A percentile compares a stretch with the other conserved stretches of the same genome.
Evolutionary conservation across 2,113 vertebrate genomes (phyloP).

Genomic region (Prunella fulvescens): DNA sequence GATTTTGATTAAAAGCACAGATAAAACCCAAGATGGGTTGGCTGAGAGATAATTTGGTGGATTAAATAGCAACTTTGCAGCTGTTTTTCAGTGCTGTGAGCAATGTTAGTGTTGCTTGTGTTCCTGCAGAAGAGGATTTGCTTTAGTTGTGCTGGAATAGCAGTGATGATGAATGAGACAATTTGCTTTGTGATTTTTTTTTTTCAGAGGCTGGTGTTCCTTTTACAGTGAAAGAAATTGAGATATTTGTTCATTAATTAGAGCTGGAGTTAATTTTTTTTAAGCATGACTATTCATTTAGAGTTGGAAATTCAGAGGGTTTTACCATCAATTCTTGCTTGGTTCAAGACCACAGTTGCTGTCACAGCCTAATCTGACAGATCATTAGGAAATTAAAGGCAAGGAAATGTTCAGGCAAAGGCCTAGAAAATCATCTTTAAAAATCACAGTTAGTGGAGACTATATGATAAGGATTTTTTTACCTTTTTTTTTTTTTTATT

Average conservation of each 20-base stretch:
- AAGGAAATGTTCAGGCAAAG: background rate
- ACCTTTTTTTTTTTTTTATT: background rate
- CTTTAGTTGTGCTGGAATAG: background rate
- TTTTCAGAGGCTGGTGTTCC: background rate
- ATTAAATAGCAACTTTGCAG: background rate
- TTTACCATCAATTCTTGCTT: background rate
- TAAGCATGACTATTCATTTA: background rate
- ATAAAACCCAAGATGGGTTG: background rate
- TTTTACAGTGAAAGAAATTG: background rate
- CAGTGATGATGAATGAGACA: background rate
- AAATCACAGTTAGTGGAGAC: background rate
- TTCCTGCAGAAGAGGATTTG: background rate
- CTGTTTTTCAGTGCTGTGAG: background rate
- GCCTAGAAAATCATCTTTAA: background rate
- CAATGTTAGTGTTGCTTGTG: background rate
- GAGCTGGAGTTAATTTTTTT: background rate
- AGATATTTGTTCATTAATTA: background rate
- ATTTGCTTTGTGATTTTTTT: background rate
- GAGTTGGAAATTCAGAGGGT: background rate
- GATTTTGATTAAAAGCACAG: background rate
- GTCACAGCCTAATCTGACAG: background rate
- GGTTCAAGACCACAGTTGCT: background rate
- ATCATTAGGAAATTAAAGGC: background rate
- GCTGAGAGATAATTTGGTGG: background rate
- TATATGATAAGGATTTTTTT: background rate